These are phyloP conservation scores for Teleiodes luculella DNA, from an alignment of 2,888 invertebrate species.

Conservation along the genomic window DNA sequence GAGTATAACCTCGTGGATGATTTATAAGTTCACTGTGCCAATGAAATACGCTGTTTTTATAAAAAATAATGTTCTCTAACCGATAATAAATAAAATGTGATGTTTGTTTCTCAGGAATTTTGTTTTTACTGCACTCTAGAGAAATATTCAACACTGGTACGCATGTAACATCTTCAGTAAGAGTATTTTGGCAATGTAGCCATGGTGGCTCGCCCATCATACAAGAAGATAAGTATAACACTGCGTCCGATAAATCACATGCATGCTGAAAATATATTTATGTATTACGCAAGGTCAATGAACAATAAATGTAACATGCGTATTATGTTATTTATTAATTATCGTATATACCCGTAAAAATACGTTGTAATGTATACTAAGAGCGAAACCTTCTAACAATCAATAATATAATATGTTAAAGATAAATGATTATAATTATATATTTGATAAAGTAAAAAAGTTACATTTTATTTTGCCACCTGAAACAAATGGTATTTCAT, in stretches of 20 bases:
- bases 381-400: no score
- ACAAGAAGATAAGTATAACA: slow-evolving; percentile 39
- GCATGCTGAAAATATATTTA: slow-evolving; percentile 40
- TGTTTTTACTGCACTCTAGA: background rate
- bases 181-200: slow-evolving; percentile 35
- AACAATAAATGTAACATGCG: background rate
- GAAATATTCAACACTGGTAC: background rate
- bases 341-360: no score
- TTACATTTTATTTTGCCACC: no score
- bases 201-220: slow-evolving; percentile 39
- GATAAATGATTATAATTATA: no score
- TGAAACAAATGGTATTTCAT: no score
- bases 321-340: no score
- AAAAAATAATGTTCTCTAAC: background rate
- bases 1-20: no score
- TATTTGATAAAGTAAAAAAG: no score
- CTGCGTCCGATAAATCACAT: slow-evolving; percentile 44
- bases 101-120: background rate
- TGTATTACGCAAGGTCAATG: background rate
- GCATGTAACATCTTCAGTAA: background rate
- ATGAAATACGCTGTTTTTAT: background rate
- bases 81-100: background rate
- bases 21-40: no score
- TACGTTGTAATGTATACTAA: no score
- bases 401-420: no score